A percentile compares a stretch with the other conserved stretches of the same genome.
Evolutionary conservation across 2,797 vertebrate genomes (phyloP).

Genomic region (Hydrophis major): DNA sequence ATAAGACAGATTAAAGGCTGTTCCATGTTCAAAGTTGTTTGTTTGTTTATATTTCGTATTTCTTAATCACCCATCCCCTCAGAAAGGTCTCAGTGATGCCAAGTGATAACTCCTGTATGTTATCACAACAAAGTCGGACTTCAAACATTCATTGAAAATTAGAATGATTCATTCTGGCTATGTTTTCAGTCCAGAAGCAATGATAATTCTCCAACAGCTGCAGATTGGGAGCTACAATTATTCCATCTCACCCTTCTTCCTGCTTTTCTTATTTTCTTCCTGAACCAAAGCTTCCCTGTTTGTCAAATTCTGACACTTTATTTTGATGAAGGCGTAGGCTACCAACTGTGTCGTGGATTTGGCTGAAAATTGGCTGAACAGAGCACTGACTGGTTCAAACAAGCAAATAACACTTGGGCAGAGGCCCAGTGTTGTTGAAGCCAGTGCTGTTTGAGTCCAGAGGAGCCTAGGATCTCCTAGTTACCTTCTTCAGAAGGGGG

Average conservation of each 20-base stretch:
- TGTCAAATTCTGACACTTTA: not conserved
- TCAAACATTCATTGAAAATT: not conserved
- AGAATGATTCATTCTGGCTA: not conserved
- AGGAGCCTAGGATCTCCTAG: not conserved
- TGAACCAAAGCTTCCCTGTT: not conserved
- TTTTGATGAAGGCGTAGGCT: not conserved
- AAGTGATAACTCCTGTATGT: not conserved
- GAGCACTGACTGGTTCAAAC: not conserved
- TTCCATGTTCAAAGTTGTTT: not conserved
- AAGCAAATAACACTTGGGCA: not conserved
- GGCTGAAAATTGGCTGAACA: not conserved
- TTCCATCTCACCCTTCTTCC: not conserved
- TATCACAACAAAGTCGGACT: not conserved
- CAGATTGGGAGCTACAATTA: not conserved
- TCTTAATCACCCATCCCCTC: no score
- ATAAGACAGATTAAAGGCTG: not conserved
- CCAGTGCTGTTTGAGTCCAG: not conserved
- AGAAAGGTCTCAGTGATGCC: not conserved
- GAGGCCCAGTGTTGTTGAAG: not conserved
- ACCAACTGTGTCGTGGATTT: not conserved
- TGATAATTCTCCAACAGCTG: not conserved
- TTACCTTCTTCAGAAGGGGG: not conserved
- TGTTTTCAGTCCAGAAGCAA: not conserved
- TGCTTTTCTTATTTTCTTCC: not conserved
- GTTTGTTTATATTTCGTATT: no score